Evolutionary conservation across 30 jellyfish, hydroid and myxozoan species (phyloP).

Genomic region (Pseudorhiza aurosa): DNA sequence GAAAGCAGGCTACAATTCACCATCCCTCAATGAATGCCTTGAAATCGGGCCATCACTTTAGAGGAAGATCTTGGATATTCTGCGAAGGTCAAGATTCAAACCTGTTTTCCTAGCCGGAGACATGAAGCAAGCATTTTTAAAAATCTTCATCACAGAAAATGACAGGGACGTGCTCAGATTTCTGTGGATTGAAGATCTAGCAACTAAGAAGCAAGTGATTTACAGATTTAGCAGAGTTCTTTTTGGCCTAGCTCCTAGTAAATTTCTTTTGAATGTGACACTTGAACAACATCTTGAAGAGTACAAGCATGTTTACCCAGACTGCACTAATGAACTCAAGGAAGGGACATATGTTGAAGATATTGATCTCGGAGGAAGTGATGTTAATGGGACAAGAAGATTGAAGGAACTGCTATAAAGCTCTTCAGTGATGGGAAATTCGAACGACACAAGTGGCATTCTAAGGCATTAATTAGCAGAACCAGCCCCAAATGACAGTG

Average conservation of each 20-base stretch:
- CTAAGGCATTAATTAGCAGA: slow-evolving; percentile 44
- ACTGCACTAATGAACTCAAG: slow-evolving; percentile 23
- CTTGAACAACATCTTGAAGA: slow-evolving; percentile 50
- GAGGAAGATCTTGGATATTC: slow-evolving; percentile 39
- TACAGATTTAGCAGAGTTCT: slow-evolving; percentile 68
- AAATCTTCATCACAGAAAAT: slow-evolving; percentile 53
- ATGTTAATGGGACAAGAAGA: neutral
- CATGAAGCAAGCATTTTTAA: slow-evolving; percentile 76
- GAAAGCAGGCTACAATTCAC: slow-evolving; percentile 23
- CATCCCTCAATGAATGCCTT: slow-evolving; percentile 77
- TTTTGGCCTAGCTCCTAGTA: slow-evolving; percentile 58
- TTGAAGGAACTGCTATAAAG: slow-evolving; percentile 34
- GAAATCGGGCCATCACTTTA: slow-evolving; percentile 76
- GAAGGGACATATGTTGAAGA: slow-evolving; percentile 63
- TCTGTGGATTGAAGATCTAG: slow-evolving; percentile 53
- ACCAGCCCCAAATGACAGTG: neutral
- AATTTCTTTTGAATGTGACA: slow-evolving; percentile 64
- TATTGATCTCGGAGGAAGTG: slow-evolving; percentile 14
- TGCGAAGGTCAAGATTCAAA: slow-evolving; percentile 50
- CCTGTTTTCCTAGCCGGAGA: slow-evolving; percentile 75
- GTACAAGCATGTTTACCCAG: slow-evolving; percentile 10
- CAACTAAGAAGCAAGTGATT: neutral
- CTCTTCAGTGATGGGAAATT: slow-evolving; percentile 50
- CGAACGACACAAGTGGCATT: slow-evolving; percentile 70
- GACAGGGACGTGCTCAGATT: slow-evolving; percentile 62